Evolutionary conservation across 2,113 vertebrate genomes (phyloP), one percentile per base, ranked within the genome.

Genomic region (Nothoprocta pentlandii): DNA sequence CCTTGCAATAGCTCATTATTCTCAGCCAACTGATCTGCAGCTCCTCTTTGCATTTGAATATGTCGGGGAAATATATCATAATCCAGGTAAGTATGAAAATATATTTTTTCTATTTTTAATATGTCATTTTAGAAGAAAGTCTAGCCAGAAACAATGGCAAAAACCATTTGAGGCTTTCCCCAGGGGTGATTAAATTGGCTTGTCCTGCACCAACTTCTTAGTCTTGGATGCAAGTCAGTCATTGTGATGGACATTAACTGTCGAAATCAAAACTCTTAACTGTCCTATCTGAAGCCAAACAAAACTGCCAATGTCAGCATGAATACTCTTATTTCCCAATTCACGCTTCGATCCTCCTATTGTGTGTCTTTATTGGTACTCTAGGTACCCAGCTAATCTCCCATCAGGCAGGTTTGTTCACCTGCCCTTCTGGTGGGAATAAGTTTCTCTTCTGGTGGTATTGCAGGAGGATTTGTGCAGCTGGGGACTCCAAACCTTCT

Each of bases 31-130:
- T 1, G 99, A 99, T 97, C 98, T 99, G 81, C 99, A 99, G 95
- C 98, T 99, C 82, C 98, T 99, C 80, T 99, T 99, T 98, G 99
- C 99, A 19, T 99, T 99, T 97, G 99, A 99, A 96, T 99, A 99
- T 94, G 98, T 99, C 93, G 98, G 98, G 73, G 98, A 98, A 92
- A 98, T 98, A 81, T 99, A 99, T 97, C 98, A 99, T 96, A 98
- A 98, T 97, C 97, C 98, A 98, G 99, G 99, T 99, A 98, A 91
- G 93, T 84, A 89, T 96, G 76, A 92, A 59, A 82, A 71, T 25
- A 16, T 41, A 39, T 75, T 62, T 62, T 41, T 21, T 42, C 20
- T 64, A 3, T 87, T 86, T 51, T 10, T 85, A 28, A 11, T 44
- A 39, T 0, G 2, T 39, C 41, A 82, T 59, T 54, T 84, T 41